phyloP scores from a whole-genome alignment of 2,888 invertebrate genomes.

The Phragmatobia fuliginosa region DNA sequence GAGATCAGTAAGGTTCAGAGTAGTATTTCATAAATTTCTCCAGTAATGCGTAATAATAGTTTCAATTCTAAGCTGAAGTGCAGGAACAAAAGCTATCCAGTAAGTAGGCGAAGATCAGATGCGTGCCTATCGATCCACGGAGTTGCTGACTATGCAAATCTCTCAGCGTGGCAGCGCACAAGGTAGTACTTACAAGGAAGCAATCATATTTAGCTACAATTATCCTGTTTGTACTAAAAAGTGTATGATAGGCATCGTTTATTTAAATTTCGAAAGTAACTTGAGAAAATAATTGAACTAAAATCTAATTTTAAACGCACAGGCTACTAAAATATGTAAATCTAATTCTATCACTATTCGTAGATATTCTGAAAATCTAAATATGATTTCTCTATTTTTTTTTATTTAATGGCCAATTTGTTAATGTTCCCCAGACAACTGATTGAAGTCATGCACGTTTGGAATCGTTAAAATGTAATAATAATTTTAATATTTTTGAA shows the following conservation, averaged over 20 bases:
- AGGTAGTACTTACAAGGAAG: not conserved
- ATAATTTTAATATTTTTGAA: no score
- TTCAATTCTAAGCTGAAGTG: not conserved
- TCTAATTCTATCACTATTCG: not conserved
- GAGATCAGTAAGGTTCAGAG: no score
- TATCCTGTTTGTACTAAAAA: not conserved
- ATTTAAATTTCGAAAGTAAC: not conserved
- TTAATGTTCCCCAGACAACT: no score
- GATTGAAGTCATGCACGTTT: no score
- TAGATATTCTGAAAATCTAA: not conserved
- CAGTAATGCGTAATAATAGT: not conserved
- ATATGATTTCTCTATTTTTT: no score
- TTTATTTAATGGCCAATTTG: no score
- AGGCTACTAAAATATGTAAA: not conserved
- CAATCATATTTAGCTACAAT: not conserved
- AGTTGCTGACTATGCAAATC: constrained; percentile 73
- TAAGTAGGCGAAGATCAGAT: constrained; percentile 60
- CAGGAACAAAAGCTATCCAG: constrained; percentile 58
- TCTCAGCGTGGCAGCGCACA: constrained; percentile 31
- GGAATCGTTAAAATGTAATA: no score
- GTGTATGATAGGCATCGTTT: not conserved
- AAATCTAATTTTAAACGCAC: not conserved
- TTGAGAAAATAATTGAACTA: not conserved
- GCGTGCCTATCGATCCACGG: constrained; percentile 77
- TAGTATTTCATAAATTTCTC: no score